phyloP scores from a whole-genome alignment of 2,113 vertebrate species.

The Ptyas mucosa region DNA sequence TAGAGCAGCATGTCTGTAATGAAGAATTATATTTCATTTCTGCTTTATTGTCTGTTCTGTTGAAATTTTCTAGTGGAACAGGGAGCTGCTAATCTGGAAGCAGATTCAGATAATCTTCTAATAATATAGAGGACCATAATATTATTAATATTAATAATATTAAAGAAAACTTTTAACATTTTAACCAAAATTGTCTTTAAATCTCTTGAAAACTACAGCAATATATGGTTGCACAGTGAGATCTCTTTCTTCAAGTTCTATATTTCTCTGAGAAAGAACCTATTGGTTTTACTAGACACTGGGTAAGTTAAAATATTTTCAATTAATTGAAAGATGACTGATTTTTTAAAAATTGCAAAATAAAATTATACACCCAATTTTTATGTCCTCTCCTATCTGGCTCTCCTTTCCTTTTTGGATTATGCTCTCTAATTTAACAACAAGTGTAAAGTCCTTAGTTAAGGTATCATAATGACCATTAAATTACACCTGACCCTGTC shows the following conservation, averaged over 20 bases:
- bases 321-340: not conserved
- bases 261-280: not conserved
- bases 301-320: not conserved
- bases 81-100: too few relatives aligned
- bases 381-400: not conserved
- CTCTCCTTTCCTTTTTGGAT: not conserved
- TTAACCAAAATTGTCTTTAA: not conserved
- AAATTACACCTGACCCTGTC: not conserved
- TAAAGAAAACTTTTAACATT: not conserved
- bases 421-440: not conserved
- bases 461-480: not conserved
- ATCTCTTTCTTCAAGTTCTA: not conserved
- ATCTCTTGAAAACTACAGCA: not conserved
- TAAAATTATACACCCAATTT: not conserved
- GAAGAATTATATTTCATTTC: not conserved
- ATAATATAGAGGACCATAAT: too few relatives aligned
- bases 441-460: not conserved
- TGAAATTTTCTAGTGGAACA: not conserved
- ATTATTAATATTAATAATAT: too few relatives aligned
- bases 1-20: not conserved
- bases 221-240: not conserved
- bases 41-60: not conserved
- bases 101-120: too few relatives aligned
- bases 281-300: not conserved
- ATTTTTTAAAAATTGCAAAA: not conserved